Percentiles rank a stretch among this genome's conserved stretches.
phyloP scores from a whole-genome alignment of 1,140 invertebrate genomes.

The Rhynchophorus ferrugineus region DNA sequence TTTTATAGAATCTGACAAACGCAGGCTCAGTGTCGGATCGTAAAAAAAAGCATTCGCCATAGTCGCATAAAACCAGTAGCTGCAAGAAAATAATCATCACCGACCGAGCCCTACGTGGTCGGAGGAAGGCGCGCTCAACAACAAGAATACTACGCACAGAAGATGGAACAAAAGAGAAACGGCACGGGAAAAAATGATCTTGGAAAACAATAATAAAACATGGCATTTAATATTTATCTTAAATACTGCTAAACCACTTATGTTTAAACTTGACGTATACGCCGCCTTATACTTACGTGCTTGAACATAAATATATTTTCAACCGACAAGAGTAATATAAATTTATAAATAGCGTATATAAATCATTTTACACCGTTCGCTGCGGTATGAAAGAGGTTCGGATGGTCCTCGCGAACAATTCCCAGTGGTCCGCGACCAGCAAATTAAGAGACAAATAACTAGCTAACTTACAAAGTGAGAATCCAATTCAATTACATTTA shows the following conservation, averaged over 20 bases:
- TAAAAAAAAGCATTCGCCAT: too few relatives aligned
- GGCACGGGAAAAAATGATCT: too few relatives aligned
- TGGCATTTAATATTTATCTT: conserved; percentile 1
- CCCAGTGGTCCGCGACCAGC: conserved; percentile 2
- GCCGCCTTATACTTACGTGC: not conserved
- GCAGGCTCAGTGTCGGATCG: too few relatives aligned
- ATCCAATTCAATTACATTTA: too few relatives aligned
- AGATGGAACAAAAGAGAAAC: too few relatives aligned
- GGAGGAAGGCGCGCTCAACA: too few relatives aligned
- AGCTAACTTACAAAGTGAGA: too few relatives aligned
- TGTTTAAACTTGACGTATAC: conserved; percentile 2
- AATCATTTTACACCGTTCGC: conserved; percentile 14
- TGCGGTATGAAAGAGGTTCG: conserved; percentile 1
- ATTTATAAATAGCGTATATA: conserved; percentile 14
- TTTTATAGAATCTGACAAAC: too few relatives aligned
- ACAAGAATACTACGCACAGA: too few relatives aligned
- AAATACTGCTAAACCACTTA: not conserved
- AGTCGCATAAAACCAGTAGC: too few relatives aligned
- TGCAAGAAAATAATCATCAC: too few relatives aligned
- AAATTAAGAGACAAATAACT: not conserved
- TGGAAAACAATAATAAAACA: not conserved
- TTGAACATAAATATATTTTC: conserved; percentile 7
- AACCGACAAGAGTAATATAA: conserved; percentile 8
- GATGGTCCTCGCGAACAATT: conserved; percentile 1
- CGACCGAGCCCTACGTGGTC: too few relatives aligned